Evolutionary conservation across 2,113 vertebrate species (phyloP), one percentile per base, ranked within the genome.

Genomic region (Rostratula benghalensis): DNA sequence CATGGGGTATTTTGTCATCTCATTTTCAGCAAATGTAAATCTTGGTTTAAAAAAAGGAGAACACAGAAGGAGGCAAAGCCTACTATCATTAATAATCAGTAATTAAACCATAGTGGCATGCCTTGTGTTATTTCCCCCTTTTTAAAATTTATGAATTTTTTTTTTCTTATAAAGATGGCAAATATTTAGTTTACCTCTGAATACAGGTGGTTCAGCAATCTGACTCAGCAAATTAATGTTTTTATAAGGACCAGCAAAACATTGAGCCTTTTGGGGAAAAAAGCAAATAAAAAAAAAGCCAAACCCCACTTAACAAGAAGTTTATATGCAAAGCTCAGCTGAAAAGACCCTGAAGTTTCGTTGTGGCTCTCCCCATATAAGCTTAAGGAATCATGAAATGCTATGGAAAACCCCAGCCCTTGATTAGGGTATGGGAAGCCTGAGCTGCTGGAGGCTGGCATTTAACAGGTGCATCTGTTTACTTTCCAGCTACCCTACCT

Each of bases 391-490:
- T 41, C 63, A 19, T 13, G 17, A 18, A 48, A 41, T 53, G 5
- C 27, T 45, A 20, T 4, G 48, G 60, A 45, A 92, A 94, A 35
- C 4, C 25, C 45, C 19, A 33, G 33, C n/a, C 45, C 54, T 65
- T 71, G 57, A 24, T 57, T 20, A 37, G 6, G 5, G 31, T 1
- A 33, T 20, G 64, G 39, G 24, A 82, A 93, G 41, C 54, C 2
- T 0, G 4, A 87, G 73, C 60, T 90, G 90, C 86, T 64, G 76
- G 60, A 87, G 28, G 45, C 50, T 85, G 86, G 77, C 81, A 95
- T 76, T 89, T 84, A 96, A 90, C 90, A 96, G 93, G 92, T 94
- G 79, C 90, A 57, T 76, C 67, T 87, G 65, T 84, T 97, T 91
- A 93, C 87, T 91, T 94, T 13, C 86, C 71, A 90, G 71, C 67